A percentile compares a stretch with the other conserved stretches of the same genome.
Evolutionary conservation across 2,888 invertebrate genomes (phyloP).

Genomic region (Priocnemis perturbator): DNA sequence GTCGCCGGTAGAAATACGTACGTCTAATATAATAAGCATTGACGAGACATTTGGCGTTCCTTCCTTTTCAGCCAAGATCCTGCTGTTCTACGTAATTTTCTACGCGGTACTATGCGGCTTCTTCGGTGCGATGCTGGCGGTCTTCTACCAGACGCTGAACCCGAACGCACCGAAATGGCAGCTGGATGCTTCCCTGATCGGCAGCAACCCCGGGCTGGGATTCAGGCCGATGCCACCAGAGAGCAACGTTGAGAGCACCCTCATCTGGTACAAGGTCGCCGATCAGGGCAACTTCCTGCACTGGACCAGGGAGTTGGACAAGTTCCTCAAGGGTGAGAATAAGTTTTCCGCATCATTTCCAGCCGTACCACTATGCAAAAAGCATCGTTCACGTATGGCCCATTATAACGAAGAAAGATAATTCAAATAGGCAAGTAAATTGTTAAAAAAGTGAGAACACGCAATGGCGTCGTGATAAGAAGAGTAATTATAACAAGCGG

Average conservation of each 20-base stretch:
- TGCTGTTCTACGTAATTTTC: slow-evolving; percentile 97
- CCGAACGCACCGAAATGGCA: slow-evolving; percentile 92
- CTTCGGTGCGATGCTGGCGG: slow-evolving; percentile 94
- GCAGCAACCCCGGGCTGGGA: slow-evolving; percentile 96
- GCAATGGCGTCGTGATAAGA: not conserved
- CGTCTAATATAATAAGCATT: no score
- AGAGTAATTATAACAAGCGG: no score
- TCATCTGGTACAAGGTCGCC: slow-evolving; percentile 94
- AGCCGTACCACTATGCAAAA: not conserved
- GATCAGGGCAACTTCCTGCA: slow-evolving; percentile 86
- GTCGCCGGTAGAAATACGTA: no score
- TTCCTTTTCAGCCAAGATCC: slow-evolving; percentile 89
- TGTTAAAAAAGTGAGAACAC: not conserved
- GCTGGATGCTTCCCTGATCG: slow-evolving; percentile 90
- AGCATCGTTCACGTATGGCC: no score
- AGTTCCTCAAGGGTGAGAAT: slow-evolving; percentile 85
- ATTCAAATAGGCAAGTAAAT: not conserved
- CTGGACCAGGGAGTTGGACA: slow-evolving; percentile 87
- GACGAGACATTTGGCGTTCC: no score
- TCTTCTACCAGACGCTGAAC: slow-evolving; percentile 96
- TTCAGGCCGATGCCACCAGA: slow-evolving; percentile 97
- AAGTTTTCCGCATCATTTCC: not conserved
- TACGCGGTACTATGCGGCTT: slow-evolving; percentile 94
- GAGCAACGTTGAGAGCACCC: slow-evolving; percentile 94
- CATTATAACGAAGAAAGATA: no score